Percentiles rank a stretch among this genome's conserved stretches.
Evolutionary conservation across 1,140 invertebrate genomes (phyloP).

Genomic region (Drosophila serrata): DNA sequence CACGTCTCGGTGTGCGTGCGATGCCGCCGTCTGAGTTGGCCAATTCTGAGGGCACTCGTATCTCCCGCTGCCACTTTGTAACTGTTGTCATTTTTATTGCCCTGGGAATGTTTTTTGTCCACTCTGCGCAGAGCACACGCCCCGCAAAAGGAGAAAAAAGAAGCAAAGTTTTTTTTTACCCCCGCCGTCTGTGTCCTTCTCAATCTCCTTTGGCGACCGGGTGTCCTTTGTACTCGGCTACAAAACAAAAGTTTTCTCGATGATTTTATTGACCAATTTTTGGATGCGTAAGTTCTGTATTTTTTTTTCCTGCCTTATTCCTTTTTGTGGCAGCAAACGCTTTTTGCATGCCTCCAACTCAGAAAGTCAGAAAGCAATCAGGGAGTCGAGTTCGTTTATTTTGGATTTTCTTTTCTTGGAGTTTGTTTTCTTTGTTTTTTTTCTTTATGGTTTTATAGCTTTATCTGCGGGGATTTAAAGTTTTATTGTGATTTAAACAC

Average conservation of each 20-base stretch:
- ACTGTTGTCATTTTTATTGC: constrained; percentile 84
- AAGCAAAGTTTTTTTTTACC: constrained; percentile 36
- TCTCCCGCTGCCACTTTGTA: constrained; percentile 79
- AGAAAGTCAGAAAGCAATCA: constrained; percentile 32
- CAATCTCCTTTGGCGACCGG: constrained; percentile 45
- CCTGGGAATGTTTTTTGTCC: constrained; percentile 81
- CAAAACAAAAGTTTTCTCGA: constrained; percentile 80
- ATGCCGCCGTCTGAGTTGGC: constrained; percentile 46
- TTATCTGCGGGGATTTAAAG: constrained; percentile 79
- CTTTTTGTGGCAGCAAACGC: constrained; percentile 26
- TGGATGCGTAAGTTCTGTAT: constrained; percentile 74
- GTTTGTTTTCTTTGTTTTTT: constrained; percentile 68
- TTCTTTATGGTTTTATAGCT: constrained; percentile 74
- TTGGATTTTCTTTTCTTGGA: constrained; percentile 43
- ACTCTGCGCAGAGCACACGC: constrained; percentile 66
- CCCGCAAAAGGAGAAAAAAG: constrained; percentile 29
- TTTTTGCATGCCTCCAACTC: constrained; percentile 69
- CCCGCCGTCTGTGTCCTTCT: constrained; percentile 8
- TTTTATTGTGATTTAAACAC: constrained; percentile 84
- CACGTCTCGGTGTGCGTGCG: constrained; percentile 37
- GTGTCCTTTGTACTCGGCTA: constrained; percentile 73
- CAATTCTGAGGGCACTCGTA: constrained; percentile 62
- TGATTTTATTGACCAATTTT: constrained; percentile 84
- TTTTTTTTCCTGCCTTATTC: constrained; percentile 38
- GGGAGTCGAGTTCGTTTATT: constrained; percentile 49